Percentiles rank a stretch among this genome's conserved stretches.
phyloP scores from a whole-genome alignment of 2,113 vertebrate genomes.

The Paralichthys olivaceus region DNA sequence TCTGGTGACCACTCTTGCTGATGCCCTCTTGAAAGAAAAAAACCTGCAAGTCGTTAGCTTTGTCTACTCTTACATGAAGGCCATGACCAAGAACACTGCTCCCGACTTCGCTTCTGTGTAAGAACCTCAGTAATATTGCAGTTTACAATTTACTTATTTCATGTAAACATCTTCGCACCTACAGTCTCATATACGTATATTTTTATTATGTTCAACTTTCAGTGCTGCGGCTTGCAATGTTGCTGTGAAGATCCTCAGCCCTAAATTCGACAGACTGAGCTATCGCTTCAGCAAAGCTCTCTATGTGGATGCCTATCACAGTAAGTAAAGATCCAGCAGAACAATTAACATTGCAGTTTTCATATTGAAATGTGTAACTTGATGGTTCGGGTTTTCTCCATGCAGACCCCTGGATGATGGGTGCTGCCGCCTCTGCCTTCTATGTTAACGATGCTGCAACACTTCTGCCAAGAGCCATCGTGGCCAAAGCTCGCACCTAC shows the following conservation, averaged over 20 bases:
- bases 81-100: slow-evolving; percentile 82
- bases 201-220: slow-evolving; percentile 38
- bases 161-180: neutral
- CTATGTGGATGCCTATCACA: slow-evolving; percentile 65
- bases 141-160: neutral
- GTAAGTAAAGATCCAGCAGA: slow-evolving; percentile 74
- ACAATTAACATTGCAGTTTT: neutral
- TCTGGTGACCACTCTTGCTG: slow-evolving; percentile 79
- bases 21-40: slow-evolving; percentile 78
- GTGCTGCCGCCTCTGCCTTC: slow-evolving; percentile 82
- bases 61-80: slow-evolving; percentile 87
- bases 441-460: slow-evolving; percentile 86
- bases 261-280: slow-evolving; percentile 81
- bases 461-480: slow-evolving; percentile 82
- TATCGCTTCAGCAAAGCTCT: slow-evolving; percentile 84
- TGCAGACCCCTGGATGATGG: slow-evolving; percentile 83
- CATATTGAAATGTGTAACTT: neutral
- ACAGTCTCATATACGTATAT: neutral
- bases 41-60: slow-evolving; percentile 87
- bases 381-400: slow-evolving; percentile 7
- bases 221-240: slow-evolving; percentile 88
- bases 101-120: slow-evolving; percentile 84
- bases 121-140: slow-evolving; percentile 56
- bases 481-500: slow-evolving; percentile 84
- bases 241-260: slow-evolving; percentile 84